Evolutionary conservation across 2,797 vertebrate species (phyloP), one percentile per base, ranked within the genome.

Genomic region (Tenualosa thibaudeaui): DNA sequence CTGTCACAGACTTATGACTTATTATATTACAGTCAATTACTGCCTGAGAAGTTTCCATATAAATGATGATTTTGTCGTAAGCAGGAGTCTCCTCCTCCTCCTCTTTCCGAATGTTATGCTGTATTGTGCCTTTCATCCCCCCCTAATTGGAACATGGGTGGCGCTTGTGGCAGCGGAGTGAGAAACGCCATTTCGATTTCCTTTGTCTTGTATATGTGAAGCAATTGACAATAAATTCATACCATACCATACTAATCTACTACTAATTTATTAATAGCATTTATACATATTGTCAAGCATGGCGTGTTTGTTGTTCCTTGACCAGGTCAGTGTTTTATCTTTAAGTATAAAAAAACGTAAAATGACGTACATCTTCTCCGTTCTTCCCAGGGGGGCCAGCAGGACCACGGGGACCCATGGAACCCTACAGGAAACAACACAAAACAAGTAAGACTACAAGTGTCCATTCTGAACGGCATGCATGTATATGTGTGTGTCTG

Each of bases 351-450:
- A 49, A 9, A 58, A 62, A 50, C 65, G 5, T 19, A 31, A 84
- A 49, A 26, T 75, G 82, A 96, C 98, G 97, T 94, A 99, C 98
- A 78, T 99, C 98, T 92, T 99, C 98, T 95, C 98, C 98, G 0
- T 99, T 99, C 97, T 99, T 99, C 93, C 98, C 98, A 93, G 98
- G 94, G 82, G 97, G 94, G 46, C 98, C 98, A 0, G 97, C 92
- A 0, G 97, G 56, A 88, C 98, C 98, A 87, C 98, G 98, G 88
- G 98, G 98, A 94, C 98, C 98, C 98, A 99, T 97, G 90, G 98
- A 84, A 93, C 98, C 98, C 98, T 99, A 89, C 60, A 92, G 68
- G 87, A 91, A 83, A 90, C 0, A 85, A 31, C 22, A 24, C 37
- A 81, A 78, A 58, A 68, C 54, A 56, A 22, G 85, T 89, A 85